Base-by-base conservation (phyloP, 2,888 invertebrate genomes). In the Ophonus ardosiacus region DNA sequence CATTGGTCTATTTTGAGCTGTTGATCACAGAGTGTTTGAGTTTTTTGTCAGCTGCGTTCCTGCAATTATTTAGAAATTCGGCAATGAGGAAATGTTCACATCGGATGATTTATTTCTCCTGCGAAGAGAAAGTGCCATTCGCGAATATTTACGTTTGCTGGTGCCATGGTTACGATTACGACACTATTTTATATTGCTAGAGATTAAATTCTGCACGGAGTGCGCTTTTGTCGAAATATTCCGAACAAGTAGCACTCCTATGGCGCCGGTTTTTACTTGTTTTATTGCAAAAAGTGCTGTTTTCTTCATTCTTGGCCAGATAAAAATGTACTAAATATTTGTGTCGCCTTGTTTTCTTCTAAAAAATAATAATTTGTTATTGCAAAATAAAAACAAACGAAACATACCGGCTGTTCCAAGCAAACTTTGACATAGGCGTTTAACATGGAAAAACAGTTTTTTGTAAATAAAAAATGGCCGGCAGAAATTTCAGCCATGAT, bases 191-290 rank as follows among this genome's bases (percentile, higher is more conserved):
- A 21, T 65, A 8, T 21, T 10, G 13, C 0, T 31, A 8, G 65
- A 21, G 65, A 65, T 65, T 65, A 65, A 65, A 65, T 24, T n/a
- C 6, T 65, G 65, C 65, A 24, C 13, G 13, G 7, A n/a, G 7
- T 65, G 65, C 65, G 21, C 21, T 65, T 65, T 31, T 65, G 13
- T 65, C 24, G 65, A 65, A 65, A 65, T 65, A 65, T 65, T 65
- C 65, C 65, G 65, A 10, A 61, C 17, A 15, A 18, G 17, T 18
- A 17, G 59, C 59, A 18, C 59, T 18, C 18, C 65, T 31, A 21
- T 65, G 65, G 13, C 65, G 24, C 10, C 31, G 13, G 13, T 24
- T 31, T 10, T 21, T 31, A n/a, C n/a, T 65, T 24, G 21, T 24
- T 65, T 65, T 65, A 10, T 24, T 65, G 65, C 17, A 31, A 10